These are phyloP conservation scores for Phasia obesa DNA, from an alignment of 2,888 invertebrate genomes.

Conservation along the genomic window DNA sequence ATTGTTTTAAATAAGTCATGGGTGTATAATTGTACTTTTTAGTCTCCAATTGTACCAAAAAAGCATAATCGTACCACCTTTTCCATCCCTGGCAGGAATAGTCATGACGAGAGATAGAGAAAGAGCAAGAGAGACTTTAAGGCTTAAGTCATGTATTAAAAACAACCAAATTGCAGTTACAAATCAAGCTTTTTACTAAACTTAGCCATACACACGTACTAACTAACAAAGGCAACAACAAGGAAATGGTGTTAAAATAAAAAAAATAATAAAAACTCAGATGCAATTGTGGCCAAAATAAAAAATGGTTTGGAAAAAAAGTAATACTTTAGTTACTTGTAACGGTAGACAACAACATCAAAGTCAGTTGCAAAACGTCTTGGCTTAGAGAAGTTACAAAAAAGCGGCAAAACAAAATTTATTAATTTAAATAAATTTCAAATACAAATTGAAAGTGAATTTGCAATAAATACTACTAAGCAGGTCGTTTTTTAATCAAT, in stretches of 20 bases:
- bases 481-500: background rate
- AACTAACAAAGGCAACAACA: conserved; percentile 22
- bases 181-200: conserved; percentile 27
- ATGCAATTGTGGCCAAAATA: conserved; percentile 53
- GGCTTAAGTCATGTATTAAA: conserved; percentile 37
- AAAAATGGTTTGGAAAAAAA: conserved; percentile 32
- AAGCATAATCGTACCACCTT: too few relatives aligned
- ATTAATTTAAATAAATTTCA: conserved; percentile 19
- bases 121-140: background rate
- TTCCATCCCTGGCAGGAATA: conserved; percentile 17
- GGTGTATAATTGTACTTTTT: too few relatives aligned
- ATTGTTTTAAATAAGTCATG: too few relatives aligned
- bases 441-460: conserved; percentile 18
- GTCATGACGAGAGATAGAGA: background rate
- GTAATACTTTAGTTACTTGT: conserved; percentile 59
- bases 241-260: conserved; percentile 41
- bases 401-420: conserved; percentile 50
- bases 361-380: conserved; percentile 72
- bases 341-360: conserved; percentile 56
- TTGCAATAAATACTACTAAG: conserved; percentile 16
- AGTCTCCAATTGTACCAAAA: too few relatives aligned
- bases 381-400: conserved; percentile 64
- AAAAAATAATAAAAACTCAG: conserved; percentile 22
- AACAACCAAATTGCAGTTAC: conserved; percentile 25
- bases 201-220: conserved; percentile 6